These are phyloP conservation scores for Diadegma fenestrale DNA, from an alignment of 2,888 invertebrate species.

Conservation along the genomic window DNA sequence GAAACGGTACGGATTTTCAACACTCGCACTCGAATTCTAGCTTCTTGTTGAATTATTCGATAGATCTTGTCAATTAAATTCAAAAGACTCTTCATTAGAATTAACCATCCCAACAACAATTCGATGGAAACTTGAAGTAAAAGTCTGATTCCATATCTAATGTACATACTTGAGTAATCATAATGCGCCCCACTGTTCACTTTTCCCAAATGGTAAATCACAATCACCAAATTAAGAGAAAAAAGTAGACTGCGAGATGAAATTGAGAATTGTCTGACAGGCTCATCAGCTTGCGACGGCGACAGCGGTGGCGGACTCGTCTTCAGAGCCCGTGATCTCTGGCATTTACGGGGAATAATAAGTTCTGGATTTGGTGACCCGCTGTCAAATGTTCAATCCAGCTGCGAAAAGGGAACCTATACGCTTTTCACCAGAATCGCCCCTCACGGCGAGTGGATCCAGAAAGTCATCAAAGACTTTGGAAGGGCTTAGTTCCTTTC, in stretches of 20 bases:
- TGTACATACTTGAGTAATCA: too few relatives aligned
- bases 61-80: background rate
- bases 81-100: too few relatives aligned
- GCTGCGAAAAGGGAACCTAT: constrained; percentile 80
- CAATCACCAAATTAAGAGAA: too few relatives aligned
- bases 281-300: constrained; percentile 84
- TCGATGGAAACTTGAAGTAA: too few relatives aligned
- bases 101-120: too few relatives aligned
- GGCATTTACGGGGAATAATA: constrained; percentile 85
- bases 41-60: too few relatives aligned
- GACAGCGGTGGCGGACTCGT: constrained; percentile 86
- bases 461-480: constrained; percentile 74
- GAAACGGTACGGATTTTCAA: constrained; percentile 78
- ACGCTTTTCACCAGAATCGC: constrained; percentile 83
- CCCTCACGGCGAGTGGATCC: constrained; percentile 79
- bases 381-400: constrained; percentile 66
- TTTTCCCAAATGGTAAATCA: too few relatives aligned
- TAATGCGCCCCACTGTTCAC: too few relatives aligned
- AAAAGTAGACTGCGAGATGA: background rate
- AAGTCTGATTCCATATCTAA: too few relatives aligned
- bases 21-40: background rate
- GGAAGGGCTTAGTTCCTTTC: constrained; percentile 68
- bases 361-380: constrained; percentile 81
- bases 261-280: constrained; percentile 69
- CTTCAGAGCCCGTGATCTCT: constrained; percentile 79